A percentile compares a stretch with the other conserved stretches of the same genome.
phyloP scores from a whole-genome alignment of 2,113 vertebrate species.

The Alethe castanea region DNA sequence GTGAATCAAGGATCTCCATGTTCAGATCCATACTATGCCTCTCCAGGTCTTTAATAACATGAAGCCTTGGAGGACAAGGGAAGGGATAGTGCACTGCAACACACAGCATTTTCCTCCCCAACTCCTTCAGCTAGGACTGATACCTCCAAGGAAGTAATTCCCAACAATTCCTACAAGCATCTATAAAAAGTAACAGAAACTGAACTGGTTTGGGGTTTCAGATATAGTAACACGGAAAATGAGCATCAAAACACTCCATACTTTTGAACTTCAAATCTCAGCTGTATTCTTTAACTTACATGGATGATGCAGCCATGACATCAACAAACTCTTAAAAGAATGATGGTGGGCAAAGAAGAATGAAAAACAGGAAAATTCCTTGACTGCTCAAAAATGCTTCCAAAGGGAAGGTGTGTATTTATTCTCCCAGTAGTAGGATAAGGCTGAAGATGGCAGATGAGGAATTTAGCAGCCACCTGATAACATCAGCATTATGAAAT shows the following conservation, averaged over 20 bases:
- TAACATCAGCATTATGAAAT: background rate
- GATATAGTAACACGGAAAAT: background rate
- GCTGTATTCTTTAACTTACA: background rate
- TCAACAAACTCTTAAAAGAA: background rate
- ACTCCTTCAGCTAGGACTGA: background rate
- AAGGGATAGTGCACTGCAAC: background rate
- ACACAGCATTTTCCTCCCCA: rapidly evolving
- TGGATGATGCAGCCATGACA: background rate
- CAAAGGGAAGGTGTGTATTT: background rate
- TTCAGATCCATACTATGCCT: background rate
- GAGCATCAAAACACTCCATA: background rate
- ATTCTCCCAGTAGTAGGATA: background rate
- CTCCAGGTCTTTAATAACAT: background rate
- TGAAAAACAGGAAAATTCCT: background rate
- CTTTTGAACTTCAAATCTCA: background rate
- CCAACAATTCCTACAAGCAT: background rate
- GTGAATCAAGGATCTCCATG: background rate
- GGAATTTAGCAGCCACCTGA: background rate
- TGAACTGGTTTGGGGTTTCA: background rate
- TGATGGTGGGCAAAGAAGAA: background rate
- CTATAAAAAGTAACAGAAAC: background rate
- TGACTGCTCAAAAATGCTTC: background rate
- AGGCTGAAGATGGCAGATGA: background rate
- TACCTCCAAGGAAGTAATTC: background rate
- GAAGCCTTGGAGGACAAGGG: background rate